Percentiles rank a stretch among this genome's conserved stretches.
phyloP scores from a whole-genome alignment of 2,113 vertebrate genomes.

The Pontoporia blainvillei region DNA sequence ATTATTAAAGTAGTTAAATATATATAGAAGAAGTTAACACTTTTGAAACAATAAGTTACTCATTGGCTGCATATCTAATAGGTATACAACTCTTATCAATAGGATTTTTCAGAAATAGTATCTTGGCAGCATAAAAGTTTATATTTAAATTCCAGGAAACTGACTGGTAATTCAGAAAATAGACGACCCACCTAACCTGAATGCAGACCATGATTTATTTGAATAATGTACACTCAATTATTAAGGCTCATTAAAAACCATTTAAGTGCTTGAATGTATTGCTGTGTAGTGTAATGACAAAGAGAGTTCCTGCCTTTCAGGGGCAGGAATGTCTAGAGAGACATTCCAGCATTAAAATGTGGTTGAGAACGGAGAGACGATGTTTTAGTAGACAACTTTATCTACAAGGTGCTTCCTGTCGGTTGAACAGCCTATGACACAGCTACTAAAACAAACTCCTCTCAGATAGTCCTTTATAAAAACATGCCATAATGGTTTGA shows the following conservation, averaged over 20 bases:
- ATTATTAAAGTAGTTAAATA: constrained; percentile 16
- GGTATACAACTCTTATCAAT: not conserved
- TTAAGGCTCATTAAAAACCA: constrained; percentile 43
- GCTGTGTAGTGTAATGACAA: not conserved
- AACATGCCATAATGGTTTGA: not conserved
- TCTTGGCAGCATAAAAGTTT: not conserved
- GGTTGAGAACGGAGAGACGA: constrained; percentile 16
- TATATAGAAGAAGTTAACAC: not conserved
- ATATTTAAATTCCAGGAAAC: not conserved
- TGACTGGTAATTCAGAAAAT: constrained; percentile 34
- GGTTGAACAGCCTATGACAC: constrained; percentile 32
- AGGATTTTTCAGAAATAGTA: constrained; percentile 40
- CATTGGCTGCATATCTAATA: not conserved
- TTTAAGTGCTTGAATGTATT: not conserved
- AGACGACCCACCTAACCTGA: not conserved
- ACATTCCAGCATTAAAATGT: constrained; percentile 41
- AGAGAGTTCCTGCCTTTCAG: constrained; percentile 36
- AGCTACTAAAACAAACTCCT: constrained; percentile 55
- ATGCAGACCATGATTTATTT: constrained; percentile 22
- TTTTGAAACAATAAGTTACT: constrained; percentile 16
- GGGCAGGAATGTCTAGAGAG: constrained; percentile 47
- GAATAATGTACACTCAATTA: constrained; percentile 14
- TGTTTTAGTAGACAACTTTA: constrained; percentile 62
- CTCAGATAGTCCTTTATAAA: constrained; percentile 48
- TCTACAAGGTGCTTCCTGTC: constrained; percentile 56